These are phyloP conservation scores for Nowickia ferox DNA, from an alignment of 2,888 invertebrate genomes.

Conservation along the genomic window DNA sequence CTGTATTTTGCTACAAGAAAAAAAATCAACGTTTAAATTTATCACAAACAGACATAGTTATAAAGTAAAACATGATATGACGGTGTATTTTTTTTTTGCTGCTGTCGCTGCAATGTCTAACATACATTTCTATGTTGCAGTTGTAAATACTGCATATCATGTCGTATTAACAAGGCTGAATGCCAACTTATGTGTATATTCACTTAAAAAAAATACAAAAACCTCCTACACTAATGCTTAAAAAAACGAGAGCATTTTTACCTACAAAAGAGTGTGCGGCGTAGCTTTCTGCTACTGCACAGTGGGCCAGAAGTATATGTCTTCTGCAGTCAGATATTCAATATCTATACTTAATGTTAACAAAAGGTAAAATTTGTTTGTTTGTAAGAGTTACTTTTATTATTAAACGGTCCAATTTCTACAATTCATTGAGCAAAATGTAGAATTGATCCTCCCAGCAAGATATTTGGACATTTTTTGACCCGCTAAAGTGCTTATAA, in stretches of 20 bases:
- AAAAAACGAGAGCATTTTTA: constrained; percentile 5
- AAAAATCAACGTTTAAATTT: constrained; percentile 59
- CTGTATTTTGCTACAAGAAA: background rate
- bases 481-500: no score
- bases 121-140: constrained; percentile 58
- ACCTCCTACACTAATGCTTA: background rate
- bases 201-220: background rate
- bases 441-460: no score
- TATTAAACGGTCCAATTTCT: no score
- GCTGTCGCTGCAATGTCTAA: constrained; percentile 34
- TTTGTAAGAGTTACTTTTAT: no score
- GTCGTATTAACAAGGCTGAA: constrained; percentile 72
- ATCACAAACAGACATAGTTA: constrained; percentile 68
- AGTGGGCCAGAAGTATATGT: background rate
- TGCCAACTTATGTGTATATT: constrained; percentile 68
- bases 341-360: no score
- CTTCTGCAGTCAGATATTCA: no score
- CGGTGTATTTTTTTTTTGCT: constrained; percentile 51
- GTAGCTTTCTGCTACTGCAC: background rate
- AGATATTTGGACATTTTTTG: no score
- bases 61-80: constrained; percentile 70
- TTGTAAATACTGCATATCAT: constrained; percentile 72
- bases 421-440: no score
- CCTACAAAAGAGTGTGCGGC: constrained; percentile 16
- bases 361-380: no score